Conservation (phyloP, 2,888 invertebrate genomes). For the Salpingus planirostris region DNA sequence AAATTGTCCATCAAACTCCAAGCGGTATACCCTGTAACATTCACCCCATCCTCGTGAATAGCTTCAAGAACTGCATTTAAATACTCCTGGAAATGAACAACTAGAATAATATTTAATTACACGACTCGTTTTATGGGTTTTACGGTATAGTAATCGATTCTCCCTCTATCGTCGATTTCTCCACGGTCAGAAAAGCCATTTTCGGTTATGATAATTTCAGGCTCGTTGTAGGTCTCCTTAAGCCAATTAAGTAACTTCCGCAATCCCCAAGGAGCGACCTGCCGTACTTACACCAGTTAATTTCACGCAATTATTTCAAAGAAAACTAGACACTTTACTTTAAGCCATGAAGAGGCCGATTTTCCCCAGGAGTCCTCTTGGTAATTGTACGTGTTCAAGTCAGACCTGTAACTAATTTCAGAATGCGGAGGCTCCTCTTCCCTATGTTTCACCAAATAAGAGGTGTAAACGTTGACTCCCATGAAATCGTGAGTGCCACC, state of each 20-base stretch:
- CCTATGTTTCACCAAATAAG: slow-evolving; percentile 34
- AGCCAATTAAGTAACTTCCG: slow-evolving; percentile 43
- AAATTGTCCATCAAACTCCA: slow-evolving; percentile 71
- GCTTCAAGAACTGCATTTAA: slow-evolving; percentile 16
- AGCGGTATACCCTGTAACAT: slow-evolving; percentile 54
- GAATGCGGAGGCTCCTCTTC: slow-evolving; percentile 5
- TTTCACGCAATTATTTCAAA: not conserved
- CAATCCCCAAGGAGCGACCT: slow-evolving; percentile 45
- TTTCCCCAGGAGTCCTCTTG: slow-evolving; percentile 10
- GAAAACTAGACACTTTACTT: not conserved
- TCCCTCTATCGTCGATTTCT: slow-evolving; percentile 42
- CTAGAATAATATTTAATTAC: not conserved
- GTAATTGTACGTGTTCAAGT: slow-evolving; percentile 7
- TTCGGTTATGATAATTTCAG: slow-evolving; percentile 47
- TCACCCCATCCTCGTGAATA: slow-evolving; percentile 41
- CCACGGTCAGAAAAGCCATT: slow-evolving; percentile 50
- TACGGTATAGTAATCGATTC: slow-evolving; percentile 38
- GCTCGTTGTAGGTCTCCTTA: slow-evolving; percentile 36
- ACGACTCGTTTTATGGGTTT: slow-evolving; percentile 3
- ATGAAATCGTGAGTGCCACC: slow-evolving; percentile 50
- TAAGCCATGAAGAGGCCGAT: slow-evolving; percentile 3
- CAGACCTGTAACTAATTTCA: not conserved
- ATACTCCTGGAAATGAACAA: slow-evolving; percentile 10
- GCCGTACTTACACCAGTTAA: too few species aligned
- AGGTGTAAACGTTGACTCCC: slow-evolving; percentile 49